phyloP scores from a whole-genome alignment of 92 coral and sea anemone species.

The Blastomussa wellsi region DNA sequence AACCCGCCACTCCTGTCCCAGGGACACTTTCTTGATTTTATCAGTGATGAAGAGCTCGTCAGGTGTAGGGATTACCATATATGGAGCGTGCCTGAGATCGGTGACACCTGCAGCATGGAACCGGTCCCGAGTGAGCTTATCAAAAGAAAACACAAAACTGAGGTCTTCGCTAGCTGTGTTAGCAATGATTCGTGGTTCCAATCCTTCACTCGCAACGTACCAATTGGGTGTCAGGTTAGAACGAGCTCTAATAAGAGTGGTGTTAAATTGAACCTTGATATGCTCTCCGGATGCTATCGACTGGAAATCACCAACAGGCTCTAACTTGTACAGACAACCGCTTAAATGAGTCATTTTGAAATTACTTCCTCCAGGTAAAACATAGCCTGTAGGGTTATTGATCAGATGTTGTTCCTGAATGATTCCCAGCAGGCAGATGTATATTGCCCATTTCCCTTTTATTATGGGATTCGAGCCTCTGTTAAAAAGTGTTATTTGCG shows the following conservation, averaged over 20 bases:
- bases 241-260: conserved; percentile 58
- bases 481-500: conserved; percentile 18
- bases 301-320: neutral
- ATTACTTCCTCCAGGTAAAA: neutral
- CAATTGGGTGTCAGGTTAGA: conserved; percentile 82
- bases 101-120: conserved; percentile 33
- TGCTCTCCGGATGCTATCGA: neutral
- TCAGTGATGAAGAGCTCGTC: conserved; percentile 50
- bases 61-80: conserved; percentile 78
- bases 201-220: conserved; percentile 73
- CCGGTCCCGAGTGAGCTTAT: conserved; percentile 27
- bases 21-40: conserved; percentile 43
- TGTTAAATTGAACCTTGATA: conserved; percentile 30
- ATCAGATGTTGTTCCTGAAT: neutral
- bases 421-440: conserved; percentile 9
- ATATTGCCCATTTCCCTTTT: conserved; percentile 5
- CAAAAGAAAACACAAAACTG: conserved; percentile 49
- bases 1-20: conserved; percentile 64
- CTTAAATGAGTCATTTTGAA: conserved; percentile 1
- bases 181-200: conserved; percentile 53
- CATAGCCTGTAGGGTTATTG: conserved; percentile 13
- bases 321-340: conserved; percentile 10
- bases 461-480: neutral
- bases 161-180: conserved; percentile 76
- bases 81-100: conserved; percentile 46